Conservation (phyloP, 2,797 vertebrate species). For the Meda fulgida region DNA sequence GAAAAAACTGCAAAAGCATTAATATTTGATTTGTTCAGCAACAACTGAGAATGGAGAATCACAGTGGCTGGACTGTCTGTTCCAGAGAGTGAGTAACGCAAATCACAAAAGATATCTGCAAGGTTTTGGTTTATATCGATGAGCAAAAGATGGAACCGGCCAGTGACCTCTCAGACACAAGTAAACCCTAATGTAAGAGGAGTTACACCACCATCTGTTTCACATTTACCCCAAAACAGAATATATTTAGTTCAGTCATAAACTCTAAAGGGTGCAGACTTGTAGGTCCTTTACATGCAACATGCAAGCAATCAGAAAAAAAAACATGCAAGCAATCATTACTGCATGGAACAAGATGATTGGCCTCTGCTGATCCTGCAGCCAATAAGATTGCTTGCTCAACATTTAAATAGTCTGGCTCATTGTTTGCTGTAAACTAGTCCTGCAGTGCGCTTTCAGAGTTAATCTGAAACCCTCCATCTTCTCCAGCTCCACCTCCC, state of each 20-base stretch:
- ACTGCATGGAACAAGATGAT: background rate
- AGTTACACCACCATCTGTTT: background rate
- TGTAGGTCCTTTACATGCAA: background rate
- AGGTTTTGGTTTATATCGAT: conserved; percentile 54
- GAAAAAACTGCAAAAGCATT: conserved; percentile 31
- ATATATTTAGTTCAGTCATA: background rate
- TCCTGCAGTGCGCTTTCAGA: background rate
- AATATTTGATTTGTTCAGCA: conserved; percentile 21
- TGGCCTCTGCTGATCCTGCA: background rate
- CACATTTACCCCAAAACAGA: background rate
- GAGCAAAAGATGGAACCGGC: conserved; percentile 38
- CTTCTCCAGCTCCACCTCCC: too few relatives aligned
- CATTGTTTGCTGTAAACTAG: background rate
- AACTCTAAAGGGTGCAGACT: background rate
- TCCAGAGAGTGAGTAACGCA: conserved; percentile 42
- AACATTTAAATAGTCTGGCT: background rate
- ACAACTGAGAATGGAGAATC: conserved; percentile 11
- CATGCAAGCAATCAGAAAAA: too few relatives aligned
- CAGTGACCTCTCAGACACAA: conserved; percentile 60
- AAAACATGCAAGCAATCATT: background rate
- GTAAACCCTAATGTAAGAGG: conserved; percentile 46
- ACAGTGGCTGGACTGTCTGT: conserved; percentile 18
- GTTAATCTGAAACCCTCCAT: too few relatives aligned
- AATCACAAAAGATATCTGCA: conserved; percentile 55
- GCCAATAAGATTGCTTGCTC: background rate